A percentile compares a stretch with the other conserved stretches of the same genome.
These are phyloP conservation scores for Sarcophaga bullata DNA, from an alignment of 1,140 invertebrate species.

Conservation along the genomic window DNA sequence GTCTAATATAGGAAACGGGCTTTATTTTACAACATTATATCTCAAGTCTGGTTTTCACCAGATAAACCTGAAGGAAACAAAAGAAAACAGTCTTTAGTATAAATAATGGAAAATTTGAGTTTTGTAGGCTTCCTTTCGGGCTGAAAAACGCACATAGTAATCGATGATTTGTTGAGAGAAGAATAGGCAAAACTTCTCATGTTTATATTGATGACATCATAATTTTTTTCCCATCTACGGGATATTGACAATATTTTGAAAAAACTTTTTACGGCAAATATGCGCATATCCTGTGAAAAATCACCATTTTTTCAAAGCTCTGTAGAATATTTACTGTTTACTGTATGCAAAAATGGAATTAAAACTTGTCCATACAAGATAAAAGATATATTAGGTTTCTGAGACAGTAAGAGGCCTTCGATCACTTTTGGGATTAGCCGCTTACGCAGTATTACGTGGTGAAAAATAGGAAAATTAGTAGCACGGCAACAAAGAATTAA, in stretches of 20 bases:
- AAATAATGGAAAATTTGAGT: background rate
- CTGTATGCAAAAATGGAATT: no score
- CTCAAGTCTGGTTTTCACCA: no score
- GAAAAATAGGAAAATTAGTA: no score
- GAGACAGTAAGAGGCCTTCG: no score
- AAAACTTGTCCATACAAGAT: no score
- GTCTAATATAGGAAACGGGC: no score
- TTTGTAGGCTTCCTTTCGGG: background rate
- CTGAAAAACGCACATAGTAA: no score
- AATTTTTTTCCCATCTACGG: conserved; percentile 37
- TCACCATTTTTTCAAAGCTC: conserved; percentile 59
- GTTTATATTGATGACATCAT: conserved; percentile 43
- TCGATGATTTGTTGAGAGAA: conserved; percentile 41
- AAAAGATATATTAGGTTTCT: no score
- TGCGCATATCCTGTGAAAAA: conserved; percentile 30
- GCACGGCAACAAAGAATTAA: no score
- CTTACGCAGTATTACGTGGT: no score
- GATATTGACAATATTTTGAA: background rate
- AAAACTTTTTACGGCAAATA: conserved; percentile 30
- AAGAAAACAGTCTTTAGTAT: background rate
- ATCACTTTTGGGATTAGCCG: background rate
- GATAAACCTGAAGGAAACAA: no score
- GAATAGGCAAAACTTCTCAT: conserved; percentile 41
- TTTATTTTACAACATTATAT: no score
- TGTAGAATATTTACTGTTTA: conserved; percentile 43